Evolutionary conservation across 2,888 invertebrate genomes (phyloP).

Genomic region (Apantesis nais): DNA sequence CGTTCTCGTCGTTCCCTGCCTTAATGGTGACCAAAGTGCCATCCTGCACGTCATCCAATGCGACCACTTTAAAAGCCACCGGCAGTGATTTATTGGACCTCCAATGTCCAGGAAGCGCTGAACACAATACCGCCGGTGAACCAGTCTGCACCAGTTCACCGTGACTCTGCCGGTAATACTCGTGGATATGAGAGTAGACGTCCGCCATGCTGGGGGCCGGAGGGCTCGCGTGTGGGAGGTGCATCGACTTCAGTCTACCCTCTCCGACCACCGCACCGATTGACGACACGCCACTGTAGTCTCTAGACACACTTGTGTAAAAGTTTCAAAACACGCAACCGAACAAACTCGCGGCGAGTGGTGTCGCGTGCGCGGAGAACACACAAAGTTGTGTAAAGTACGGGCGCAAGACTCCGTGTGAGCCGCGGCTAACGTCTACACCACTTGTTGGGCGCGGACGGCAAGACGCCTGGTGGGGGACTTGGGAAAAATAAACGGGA

Average conservation of each 20-base stretch:
- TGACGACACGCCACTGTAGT: slow-evolving; percentile 77
- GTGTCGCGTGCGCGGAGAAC: slow-evolving; percentile 71
- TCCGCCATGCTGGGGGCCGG: slow-evolving; percentile 89
- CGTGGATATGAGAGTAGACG: slow-evolving; percentile 90
- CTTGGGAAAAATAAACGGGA: slow-evolving; percentile 75
- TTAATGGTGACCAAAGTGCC: slow-evolving; percentile 97
- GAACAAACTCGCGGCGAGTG: slow-evolving; percentile 58
- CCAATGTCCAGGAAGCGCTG: slow-evolving; percentile 97
- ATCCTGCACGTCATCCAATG: slow-evolving; percentile 96
- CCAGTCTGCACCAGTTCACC: slow-evolving; percentile 98
- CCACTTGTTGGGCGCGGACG: slow-evolving; percentile 82
- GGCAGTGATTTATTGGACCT: slow-evolving; percentile 98
- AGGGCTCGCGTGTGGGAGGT: slow-evolving; percentile 87
- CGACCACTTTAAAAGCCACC: slow-evolving; percentile 97
- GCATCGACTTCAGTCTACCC: slow-evolving; percentile 86
- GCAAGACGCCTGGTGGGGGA: slow-evolving; percentile 80
- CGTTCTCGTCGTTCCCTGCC: slow-evolving; percentile 99
- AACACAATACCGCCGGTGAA: slow-evolving; percentile 97
- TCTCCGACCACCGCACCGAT: slow-evolving; percentile 63
- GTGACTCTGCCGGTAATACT: slow-evolving; percentile 94
- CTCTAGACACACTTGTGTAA: slow-evolving; percentile 69
- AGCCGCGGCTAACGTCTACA: slow-evolving; percentile 70
- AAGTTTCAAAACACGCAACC: slow-evolving; percentile 74
- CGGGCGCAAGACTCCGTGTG: slow-evolving; percentile 78
- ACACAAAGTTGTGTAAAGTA: slow-evolving; percentile 78